Percentiles rank a stretch among this genome's conserved stretches.
These are phyloP conservation scores for Andrena camellia DNA, from an alignment of 2,888 invertebrate species.

Conservation along the genomic window DNA sequence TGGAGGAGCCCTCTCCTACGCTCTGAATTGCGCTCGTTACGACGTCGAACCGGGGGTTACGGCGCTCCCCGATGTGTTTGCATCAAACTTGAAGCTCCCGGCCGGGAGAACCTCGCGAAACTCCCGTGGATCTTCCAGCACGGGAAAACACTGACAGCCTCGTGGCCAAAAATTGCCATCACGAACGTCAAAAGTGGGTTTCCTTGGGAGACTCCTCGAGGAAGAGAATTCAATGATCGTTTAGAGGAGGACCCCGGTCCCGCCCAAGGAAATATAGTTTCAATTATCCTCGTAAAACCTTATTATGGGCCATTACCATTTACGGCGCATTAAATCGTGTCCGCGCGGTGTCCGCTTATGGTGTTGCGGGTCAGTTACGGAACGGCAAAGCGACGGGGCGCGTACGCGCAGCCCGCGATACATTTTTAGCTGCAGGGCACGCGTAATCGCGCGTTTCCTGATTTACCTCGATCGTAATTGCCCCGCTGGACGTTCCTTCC, in stretches of 20 bases:
- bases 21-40: slow-evolving; percentile 21
- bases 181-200: no score
- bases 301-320: slow-evolving; percentile 54
- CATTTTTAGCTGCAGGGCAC: slow-evolving; percentile 45
- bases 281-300: slow-evolving; percentile 59
- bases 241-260: background rate
- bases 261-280: slow-evolving; percentile 50
- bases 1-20: slow-evolving; percentile 31
- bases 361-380: slow-evolving; percentile 43
- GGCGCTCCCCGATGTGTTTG: slow-evolving; percentile 34
- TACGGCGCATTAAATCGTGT: slow-evolving; percentile 57
- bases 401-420: slow-evolving; percentile 26
- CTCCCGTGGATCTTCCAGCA: background rate
- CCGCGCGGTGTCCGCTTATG: slow-evolving; percentile 38
- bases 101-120: background rate
- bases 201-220: no score
- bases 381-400: slow-evolving; percentile 26
- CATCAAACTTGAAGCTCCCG: background rate
- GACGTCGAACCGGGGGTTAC: slow-evolving; percentile 19
- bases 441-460: slow-evolving; percentile 56
- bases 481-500: slow-evolving; percentile 14
- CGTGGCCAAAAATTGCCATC: no score
- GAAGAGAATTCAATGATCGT: background rate
- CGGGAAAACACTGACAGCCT: background rate
- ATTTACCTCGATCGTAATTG: slow-evolving; percentile 55